Evolutionary conservation across 2,797 vertebrate species (phyloP), one percentile per base, ranked within the genome.

Genomic region (Perodicticus potto): DNA sequence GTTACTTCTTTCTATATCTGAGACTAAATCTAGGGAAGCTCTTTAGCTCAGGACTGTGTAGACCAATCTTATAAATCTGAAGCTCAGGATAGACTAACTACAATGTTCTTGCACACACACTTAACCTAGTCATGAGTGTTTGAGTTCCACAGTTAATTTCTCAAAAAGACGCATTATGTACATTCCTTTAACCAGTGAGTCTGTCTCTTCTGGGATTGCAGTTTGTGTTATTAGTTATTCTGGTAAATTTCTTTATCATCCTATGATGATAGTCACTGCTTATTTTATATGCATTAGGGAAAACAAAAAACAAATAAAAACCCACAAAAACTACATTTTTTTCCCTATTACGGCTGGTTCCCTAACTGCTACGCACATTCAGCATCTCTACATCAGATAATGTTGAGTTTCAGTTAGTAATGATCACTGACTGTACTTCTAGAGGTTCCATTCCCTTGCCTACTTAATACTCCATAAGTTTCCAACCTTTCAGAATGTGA

Each of bases 161-260:
- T 85, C 63, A 93, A 14, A 7, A 59, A 70, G 45, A 91, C 67
- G 22, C 4, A 9, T 74, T 83, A n/a, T 40, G 25, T 23, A 63
- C 45, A 72, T 76, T 77, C 63, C 63, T 32, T 94, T 88, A 88
- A 81, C 14, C 63, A 43, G 2, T 82, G 29, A 93, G 78, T 85
- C n/a, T 80, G 8, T 40, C n/a, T 57, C 23, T 82, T 12, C 1
- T 16, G 10, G 6, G n/a, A 29, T 70, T 43, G n/a, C 43, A 53
- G 57, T 73, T 29, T 70, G 59, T 23, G 40, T 93, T 69, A 37
- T 67, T 89, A 40, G 29, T 86, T 63, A 59, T 3, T 3, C 10
- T 69, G 34, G 40, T 5, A 40, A 40, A 3, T 34, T 72, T 59
- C 9, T 59, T 89, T 72, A 72, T 74, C 67, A 82, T 29, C 2